Evolutionary conservation across 2,797 vertebrate species (phyloP).

Genomic region (Anabacerthia variegaticeps): DNA sequence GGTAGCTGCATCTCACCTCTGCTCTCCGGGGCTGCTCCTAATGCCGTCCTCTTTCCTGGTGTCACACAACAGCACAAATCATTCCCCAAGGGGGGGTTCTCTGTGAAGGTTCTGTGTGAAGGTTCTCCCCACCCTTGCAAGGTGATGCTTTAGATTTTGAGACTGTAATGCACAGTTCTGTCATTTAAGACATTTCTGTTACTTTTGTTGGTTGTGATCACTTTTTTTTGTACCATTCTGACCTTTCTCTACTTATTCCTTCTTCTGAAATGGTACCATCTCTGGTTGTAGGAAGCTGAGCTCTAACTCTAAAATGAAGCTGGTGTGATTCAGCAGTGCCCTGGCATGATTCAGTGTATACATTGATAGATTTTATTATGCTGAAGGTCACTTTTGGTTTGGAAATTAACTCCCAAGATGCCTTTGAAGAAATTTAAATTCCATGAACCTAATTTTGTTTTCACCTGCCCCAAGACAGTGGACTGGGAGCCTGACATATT

Average conservation of each 20-base stretch:
- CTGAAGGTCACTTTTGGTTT: not conserved
- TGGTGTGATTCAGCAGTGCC: not conserved
- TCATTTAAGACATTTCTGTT: not conserved
- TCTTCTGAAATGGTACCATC: not conserved
- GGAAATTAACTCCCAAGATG: not conserved
- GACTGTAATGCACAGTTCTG: not conserved
- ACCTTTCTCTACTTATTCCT: not conserved
- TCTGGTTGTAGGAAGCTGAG: not conserved
- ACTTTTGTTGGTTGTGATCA: fast-evolving
- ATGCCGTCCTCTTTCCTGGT: fast-evolving
- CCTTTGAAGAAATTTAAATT: not conserved
- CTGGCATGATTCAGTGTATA: not conserved
- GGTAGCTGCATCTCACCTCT: not conserved
- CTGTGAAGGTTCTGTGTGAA: not conserved
- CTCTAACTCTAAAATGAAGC: not conserved
- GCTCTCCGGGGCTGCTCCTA: not conserved
- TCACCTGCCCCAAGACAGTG: not conserved
- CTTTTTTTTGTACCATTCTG: not conserved
- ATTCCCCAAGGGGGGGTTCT: fast-evolving
- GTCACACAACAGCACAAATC: fast-evolving
- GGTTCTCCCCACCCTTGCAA: not conserved
- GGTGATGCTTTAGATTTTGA: not conserved
- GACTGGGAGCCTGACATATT: not conserved
- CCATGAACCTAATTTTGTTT: not conserved
- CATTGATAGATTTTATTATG: not conserved